Evolutionary conservation across 2,888 invertebrate species (phyloP).

Genomic region (Crematogaster levior): DNA sequence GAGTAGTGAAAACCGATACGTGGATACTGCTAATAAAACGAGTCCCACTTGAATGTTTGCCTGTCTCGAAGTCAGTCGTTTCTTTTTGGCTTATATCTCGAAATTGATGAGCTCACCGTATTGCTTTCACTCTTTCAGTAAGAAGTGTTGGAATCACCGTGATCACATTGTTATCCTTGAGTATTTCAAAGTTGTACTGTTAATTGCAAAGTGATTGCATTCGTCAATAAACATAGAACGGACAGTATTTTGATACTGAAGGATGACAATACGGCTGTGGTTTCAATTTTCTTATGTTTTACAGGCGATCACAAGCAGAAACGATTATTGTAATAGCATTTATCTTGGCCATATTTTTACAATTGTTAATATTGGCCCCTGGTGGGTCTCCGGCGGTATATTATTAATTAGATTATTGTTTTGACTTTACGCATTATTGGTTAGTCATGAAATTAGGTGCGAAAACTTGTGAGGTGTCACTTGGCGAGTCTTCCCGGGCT

Average conservation of each 20-base stretch:
- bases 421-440: constrained; percentile 62
- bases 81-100: constrained; percentile 5
- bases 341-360: constrained; percentile 55
- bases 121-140: constrained; percentile 47
- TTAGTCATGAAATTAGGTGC: constrained; percentile 13
- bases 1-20: constrained; percentile 18
- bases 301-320: constrained; percentile 25
- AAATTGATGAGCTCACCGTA: constrained; percentile 33
- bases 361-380: constrained; percentile 64
- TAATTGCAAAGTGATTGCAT: not conserved
- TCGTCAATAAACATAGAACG: not conserved
- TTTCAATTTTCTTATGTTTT: constrained; percentile 48
- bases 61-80: constrained; percentile 42
- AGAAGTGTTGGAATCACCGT: not conserved
- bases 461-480: constrained; percentile 4
- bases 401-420: constrained; percentile 65
- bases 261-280: not conserved
- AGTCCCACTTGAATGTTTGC: not conserved
- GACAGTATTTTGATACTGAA: constrained; percentile 6
- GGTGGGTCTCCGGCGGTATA: constrained; percentile 67
- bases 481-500: not conserved
- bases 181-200: not conserved
- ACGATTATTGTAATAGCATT: constrained; percentile 57
- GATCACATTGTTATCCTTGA: not conserved
- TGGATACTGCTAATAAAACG: constrained; percentile 7